phyloP scores from a whole-genome alignment of 2,888 invertebrate genomes.

The Calliopum simillimum region DNA sequence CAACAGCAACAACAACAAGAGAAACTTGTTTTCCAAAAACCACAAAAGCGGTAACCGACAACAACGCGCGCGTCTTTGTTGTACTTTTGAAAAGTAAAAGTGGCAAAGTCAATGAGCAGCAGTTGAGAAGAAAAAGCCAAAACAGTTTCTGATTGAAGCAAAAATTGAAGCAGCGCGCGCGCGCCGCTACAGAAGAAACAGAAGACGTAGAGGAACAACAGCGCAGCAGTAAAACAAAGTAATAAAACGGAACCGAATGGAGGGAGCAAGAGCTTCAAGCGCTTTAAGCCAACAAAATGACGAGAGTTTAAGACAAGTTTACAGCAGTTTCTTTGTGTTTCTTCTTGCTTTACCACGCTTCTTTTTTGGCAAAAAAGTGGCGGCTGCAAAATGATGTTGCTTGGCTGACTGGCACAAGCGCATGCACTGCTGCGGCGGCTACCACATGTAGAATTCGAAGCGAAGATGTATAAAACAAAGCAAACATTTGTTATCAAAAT shows the following conservation, averaged over 20 bases:
- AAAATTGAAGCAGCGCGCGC: background rate
- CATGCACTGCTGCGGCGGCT: no score
- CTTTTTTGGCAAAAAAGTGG: no score
- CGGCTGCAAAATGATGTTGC: no score
- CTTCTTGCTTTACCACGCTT: no score
- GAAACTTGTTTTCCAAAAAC: conserved; percentile 12
- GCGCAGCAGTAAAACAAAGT: background rate
- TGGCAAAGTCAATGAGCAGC: conserved; percentile 31
- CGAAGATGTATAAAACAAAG: no score
- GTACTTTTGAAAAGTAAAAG: conserved; percentile 35
- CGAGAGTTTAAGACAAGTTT: conserved; percentile 9
- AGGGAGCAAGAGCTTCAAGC: conserved; percentile 1
- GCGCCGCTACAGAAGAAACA: background rate
- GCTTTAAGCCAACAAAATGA: no score
- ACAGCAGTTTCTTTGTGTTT: background rate
- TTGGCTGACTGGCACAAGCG: no score
- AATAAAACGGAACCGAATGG: conserved; percentile 11
- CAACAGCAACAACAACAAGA: conserved; percentile 11
- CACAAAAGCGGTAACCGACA: conserved; percentile 21
- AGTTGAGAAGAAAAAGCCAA: conserved; percentile 1
- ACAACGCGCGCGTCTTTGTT: background rate
- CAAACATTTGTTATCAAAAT: no score
- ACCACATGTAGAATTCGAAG: no score
- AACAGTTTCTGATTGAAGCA: background rate
- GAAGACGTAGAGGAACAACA: background rate